Percentiles rank a stretch among this genome's conserved stretches.
Evolutionary conservation across 2,113 vertebrate genomes (phyloP).

Genomic region (Origma solitaria): DNA sequence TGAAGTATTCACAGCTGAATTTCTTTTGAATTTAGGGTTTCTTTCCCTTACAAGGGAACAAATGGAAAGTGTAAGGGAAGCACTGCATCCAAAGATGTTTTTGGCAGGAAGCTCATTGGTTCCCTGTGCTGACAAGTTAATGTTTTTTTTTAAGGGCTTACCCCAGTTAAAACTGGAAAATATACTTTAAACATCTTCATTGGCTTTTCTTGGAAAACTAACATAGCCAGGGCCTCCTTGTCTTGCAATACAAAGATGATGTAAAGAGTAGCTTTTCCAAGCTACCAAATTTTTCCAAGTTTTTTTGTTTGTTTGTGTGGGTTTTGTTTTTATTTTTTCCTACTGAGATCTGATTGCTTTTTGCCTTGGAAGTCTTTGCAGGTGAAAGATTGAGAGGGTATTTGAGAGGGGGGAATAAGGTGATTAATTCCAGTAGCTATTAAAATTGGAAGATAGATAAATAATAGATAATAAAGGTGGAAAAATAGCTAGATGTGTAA

Average conservation of each 20-base stretch:
- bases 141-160: not conserved
- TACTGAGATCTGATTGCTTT: not conserved
- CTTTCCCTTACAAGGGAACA: constrained; percentile 35
- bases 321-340: not conserved
- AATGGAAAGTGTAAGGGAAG: not conserved
- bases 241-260: not conserved
- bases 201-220: not conserved
- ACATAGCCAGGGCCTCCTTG: not conserved
- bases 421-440: not conserved
- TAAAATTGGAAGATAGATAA: not conserved
- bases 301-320: not conserved
- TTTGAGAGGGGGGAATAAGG: not conserved
- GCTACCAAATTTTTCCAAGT: not conserved
- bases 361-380: not conserved
- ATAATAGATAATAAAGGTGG: not conserved
- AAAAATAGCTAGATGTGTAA: not conserved
- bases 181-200: not conserved
- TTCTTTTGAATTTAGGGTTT: not conserved
- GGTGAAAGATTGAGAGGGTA: not conserved
- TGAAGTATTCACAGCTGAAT: not conserved
- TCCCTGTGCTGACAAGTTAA: not conserved
- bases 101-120: not conserved
- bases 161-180: not conserved
- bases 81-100: not conserved
- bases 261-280: not conserved